Conservation (phyloP, 35 echinoderm and acorn worm genomes). For the Apostichopus parvimensis region DNA sequence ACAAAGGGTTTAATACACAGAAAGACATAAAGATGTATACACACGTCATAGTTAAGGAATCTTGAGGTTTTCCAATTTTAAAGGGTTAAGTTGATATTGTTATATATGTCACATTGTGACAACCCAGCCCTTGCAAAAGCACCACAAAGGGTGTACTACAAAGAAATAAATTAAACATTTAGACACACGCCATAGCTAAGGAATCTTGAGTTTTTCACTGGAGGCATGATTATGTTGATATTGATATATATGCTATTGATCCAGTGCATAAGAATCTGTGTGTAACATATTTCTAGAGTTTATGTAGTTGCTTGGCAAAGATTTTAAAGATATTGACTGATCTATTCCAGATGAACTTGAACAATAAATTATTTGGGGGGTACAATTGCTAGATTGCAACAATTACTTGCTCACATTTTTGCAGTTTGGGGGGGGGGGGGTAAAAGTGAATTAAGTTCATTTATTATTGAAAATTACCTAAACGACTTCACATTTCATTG, state of each 20-base stretch:
- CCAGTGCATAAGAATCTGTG: slow-evolving; percentile 25
- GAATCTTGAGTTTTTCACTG: too few species aligned
- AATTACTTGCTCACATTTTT: slow-evolving; percentile 13
- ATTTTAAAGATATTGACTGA: not conserved
- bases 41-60: too few species aligned
- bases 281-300: slow-evolving; percentile 13
- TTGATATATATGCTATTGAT: not conserved
- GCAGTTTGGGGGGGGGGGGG: not conserved
- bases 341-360: slow-evolving; percentile 14
- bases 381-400: slow-evolving; percentile 22
- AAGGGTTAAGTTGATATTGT: too few species aligned
- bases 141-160: too few species aligned
- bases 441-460: slow-evolving; percentile 33
- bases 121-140: too few species aligned
- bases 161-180: too few species aligned
- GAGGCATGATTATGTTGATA: too few species aligned
- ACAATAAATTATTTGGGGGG: slow-evolving; percentile 1
- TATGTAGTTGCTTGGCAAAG: not conserved
- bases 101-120: too few species aligned
- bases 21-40: too few species aligned
- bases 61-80: too few species aligned
- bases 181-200: too few species aligned
- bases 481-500: slow-evolving; percentile 23
- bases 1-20: too few species aligned
- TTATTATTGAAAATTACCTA: slow-evolving; percentile 8